A percentile compares a stretch with the other conserved stretches of the same genome.
Conservation (phyloP, 2,797 vertebrate species). For the Sebastes alutus region DNA sequence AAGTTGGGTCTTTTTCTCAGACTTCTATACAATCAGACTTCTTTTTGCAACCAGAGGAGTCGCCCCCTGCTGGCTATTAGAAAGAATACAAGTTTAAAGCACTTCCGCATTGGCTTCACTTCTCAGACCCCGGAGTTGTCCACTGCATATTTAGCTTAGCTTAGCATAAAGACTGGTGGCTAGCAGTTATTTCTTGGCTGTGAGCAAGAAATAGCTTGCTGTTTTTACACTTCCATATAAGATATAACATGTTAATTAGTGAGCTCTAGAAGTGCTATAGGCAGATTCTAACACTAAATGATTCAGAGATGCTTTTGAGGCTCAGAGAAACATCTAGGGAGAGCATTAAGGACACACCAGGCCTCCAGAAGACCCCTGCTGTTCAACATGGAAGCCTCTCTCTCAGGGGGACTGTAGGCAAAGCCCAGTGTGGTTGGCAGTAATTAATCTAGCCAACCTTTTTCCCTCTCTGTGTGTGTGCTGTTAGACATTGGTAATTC, state of each 20-base stretch:
- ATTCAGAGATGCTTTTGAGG: constrained; percentile 1
- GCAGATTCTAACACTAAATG: neutral
- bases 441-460: constrained; percentile 38
- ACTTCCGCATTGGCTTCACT: too few relatives aligned
- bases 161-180: neutral
- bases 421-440: constrained; percentile 7
- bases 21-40: too few relatives aligned
- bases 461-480: neutral
- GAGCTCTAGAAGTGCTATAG: neutral
- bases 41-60: too few relatives aligned
- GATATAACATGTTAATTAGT: neutral
- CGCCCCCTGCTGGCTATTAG: too few relatives aligned
- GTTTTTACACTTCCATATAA: too few relatives aligned
- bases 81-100: too few relatives aligned
- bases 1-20: too few relatives aligned
- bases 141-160: neutral
- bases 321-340: neutral
- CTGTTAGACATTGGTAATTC: constrained; percentile 40
- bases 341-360: neutral
- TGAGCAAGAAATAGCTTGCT: too few relatives aligned
- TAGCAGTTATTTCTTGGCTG: neutral
- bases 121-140: too few relatives aligned
- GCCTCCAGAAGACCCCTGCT: neutral
- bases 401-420: neutral
- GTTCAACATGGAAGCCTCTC: neutral